phyloP scores from a whole-genome alignment of 2,888 invertebrate genomes.

The Schrankia costaestrigalis region DNA sequence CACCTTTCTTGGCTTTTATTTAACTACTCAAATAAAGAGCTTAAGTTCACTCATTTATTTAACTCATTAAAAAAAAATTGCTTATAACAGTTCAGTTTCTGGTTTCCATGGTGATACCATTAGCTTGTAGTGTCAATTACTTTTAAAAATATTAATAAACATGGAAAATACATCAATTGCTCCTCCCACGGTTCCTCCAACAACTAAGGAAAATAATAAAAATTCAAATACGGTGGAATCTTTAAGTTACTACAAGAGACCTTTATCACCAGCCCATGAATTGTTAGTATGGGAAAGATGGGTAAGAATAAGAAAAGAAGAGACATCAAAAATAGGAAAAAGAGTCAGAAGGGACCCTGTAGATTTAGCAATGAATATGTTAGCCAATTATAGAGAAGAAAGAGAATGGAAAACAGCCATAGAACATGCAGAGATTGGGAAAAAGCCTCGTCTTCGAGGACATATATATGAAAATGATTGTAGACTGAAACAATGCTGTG shows the following conservation, averaged over 20 bases:
- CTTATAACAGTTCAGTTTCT: too few species aligned
- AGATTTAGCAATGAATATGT: slow-evolving; percentile 62
- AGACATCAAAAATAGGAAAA: slow-evolving; percentile 44
- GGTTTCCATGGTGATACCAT: too few species aligned
- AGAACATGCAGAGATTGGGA: slow-evolving; percentile 57
- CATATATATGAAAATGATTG: slow-evolving; percentile 54
- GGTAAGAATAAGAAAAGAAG: slow-evolving; percentile 60
- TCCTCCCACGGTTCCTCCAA: too few species aligned
- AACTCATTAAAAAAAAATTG: too few species aligned
- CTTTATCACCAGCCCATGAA: slow-evolving; percentile 49
- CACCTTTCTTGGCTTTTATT: too few species aligned
- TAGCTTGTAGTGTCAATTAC: too few species aligned
- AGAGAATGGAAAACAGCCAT: slow-evolving; percentile 58
- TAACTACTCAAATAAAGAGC: too few species aligned
- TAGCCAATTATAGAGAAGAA: slow-evolving; percentile 50
- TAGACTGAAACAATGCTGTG: slow-evolving; percentile 52
- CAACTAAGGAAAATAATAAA: too few species aligned
- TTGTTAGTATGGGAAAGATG: slow-evolving; percentile 67
- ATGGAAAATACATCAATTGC: too few species aligned
- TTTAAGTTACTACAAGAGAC: slow-evolving; percentile 13
- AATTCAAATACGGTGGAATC: too few species aligned
- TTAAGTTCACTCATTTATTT: too few species aligned
- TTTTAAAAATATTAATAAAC: too few species aligned
- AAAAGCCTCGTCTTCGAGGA: slow-evolving; percentile 46
- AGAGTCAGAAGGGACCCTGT: slow-evolving; percentile 43